Conservation (phyloP, 2,113 vertebrate species). For the Cardinalis cardinalis region DNA sequence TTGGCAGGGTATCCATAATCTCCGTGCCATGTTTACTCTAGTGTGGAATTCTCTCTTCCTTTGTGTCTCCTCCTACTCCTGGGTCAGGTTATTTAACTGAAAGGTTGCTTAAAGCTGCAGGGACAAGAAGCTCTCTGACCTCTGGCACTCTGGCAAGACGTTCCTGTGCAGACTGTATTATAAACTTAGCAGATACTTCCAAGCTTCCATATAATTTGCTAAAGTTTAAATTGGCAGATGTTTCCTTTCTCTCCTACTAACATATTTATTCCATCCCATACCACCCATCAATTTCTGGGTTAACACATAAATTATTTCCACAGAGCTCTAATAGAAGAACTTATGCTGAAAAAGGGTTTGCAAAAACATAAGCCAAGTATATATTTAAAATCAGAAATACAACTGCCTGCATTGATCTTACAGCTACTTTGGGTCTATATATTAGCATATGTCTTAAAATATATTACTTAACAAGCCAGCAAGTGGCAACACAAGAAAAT, state of each 20-base stretch:
- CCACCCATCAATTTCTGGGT: conserved; percentile 29
- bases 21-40: conserved; percentile 14
- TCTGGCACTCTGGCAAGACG: not conserved
- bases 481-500: not conserved
- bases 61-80: not conserved
- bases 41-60: conserved; percentile 41
- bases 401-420: not conserved
- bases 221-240: conserved; percentile 51
- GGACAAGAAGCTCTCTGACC: conserved; percentile 17
- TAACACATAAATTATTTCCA: conserved; percentile 50
- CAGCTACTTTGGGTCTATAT: not conserved
- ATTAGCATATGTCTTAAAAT: not conserved
- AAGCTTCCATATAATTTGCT: conserved; percentile 23
- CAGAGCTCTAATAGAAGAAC: not conserved
- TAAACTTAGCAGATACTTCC: conserved; percentile 32
- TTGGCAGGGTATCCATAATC: conserved; percentile 18
- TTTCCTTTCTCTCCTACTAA: conserved; percentile 40
- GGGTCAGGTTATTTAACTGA: not conserved
- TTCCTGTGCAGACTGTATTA: not conserved
- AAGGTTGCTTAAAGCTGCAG: conserved; percentile 17
- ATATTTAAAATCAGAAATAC: not conserved
- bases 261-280: conserved; percentile 34
- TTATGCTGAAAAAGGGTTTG: not conserved
- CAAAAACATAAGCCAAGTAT: not conserved
- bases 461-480: not conserved